Evolutionary conservation across 2,797 vertebrate genomes (phyloP), one percentile per base, ranked within the genome.

Genomic region (Amblyraja radiata): DNA sequence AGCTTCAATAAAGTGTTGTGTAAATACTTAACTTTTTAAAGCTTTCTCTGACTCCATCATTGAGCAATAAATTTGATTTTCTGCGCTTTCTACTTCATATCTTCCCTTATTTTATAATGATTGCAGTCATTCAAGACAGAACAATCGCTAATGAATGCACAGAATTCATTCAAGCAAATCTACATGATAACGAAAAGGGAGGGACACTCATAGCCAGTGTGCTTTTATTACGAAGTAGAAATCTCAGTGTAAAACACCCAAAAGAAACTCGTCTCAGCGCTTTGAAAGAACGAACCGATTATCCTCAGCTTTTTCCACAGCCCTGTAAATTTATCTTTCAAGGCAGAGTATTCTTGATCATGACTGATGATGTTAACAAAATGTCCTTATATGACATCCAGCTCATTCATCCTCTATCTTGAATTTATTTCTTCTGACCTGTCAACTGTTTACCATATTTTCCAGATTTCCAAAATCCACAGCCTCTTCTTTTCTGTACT

Each of bases 1-100:
- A 92, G 90, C 90, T 76, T 92, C 90, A 92, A 92, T 92, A 92
- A 92, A 92, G 90, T 92, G 90, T 92, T 92, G 39, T 92, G 68
- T 92, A 46, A 92, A 92, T 92, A 92, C 39, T 92, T 74, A 92
- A 58, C 14, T 54, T 92, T 36, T 54, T 25, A 76, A 92, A 76
- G 25, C 32, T 28, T 13, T 92, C 65, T 76, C 68, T 54, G 71
- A 76, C 90, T 92, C 71, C 25, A 11, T 92, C 73, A 76, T 92
- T 92, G 18, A 92, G 58, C 36, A 76, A 6, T 18, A 92, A 92
- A 76, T 76, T 76, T 91, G 36, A 25, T 91, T 88, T 63, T 32
- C 16, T 18, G 32, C 54, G 4, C 54, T 23, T 90, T 23, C 65
- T 90, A 10, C 32, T 32, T 61, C 14, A 39, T 76, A 7, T 28